Percentiles rank a stretch among this genome's conserved stretches.
Evolutionary conservation across 1,140 invertebrate genomes (phyloP).

Genomic region (Vanessa tameamea): DNA sequence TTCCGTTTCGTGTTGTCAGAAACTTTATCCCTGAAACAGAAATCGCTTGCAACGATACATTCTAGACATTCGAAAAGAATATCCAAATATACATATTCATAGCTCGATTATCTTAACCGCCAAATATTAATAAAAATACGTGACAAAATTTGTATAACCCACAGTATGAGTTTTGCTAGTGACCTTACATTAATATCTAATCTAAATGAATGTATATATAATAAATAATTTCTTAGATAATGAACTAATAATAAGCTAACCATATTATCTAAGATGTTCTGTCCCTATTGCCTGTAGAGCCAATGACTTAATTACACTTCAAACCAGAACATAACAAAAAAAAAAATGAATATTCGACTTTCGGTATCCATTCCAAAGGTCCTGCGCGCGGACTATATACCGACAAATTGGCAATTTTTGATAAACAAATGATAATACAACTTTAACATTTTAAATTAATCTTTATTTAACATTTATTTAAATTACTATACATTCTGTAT

Average conservation of each 20-base stretch:
- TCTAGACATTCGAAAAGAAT: background rate
- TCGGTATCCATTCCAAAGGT: no score
- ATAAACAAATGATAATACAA: background rate
- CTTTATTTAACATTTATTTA: slow-evolving; percentile 5
- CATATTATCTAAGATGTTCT: background rate
- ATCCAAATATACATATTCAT: background rate
- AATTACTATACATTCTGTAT: background rate
- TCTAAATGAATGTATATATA: no score
- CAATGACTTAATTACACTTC: background rate
- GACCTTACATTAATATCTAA: no score
- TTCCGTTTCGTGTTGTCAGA: slow-evolving; percentile 35
- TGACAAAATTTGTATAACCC: no score
- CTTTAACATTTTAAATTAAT: background rate
- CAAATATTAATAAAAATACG: no score
- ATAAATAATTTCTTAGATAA: no score
- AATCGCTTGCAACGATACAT: background rate
- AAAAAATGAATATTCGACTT: background rate
- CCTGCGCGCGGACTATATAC: no score
- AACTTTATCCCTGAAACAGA: slow-evolving; percentile 24
- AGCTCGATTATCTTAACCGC: no score
- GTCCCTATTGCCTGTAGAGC: background rate
- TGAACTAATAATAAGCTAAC: background rate
- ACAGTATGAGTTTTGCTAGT: no score
- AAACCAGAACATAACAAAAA: background rate
- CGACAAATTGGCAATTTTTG: no score